Evolutionary conservation across 2,797 vertebrate species (phyloP).

Genomic region (Danio choprae): DNA sequence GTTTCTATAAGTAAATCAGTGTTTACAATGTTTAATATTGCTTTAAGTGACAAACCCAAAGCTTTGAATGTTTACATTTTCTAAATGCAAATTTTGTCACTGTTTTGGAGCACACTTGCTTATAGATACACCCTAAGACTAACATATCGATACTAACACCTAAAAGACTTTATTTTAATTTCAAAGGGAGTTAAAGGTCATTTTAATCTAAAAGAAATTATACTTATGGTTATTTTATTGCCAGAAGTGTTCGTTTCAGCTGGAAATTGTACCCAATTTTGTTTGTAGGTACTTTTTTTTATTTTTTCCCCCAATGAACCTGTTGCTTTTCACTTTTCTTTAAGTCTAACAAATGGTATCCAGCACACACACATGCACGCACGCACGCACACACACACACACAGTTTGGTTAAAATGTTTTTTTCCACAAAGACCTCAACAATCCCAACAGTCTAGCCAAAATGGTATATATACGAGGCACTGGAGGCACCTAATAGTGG

Average conservation of each 20-base stretch:
- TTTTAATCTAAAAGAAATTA: neutral
- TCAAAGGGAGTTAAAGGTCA: too few species aligned
- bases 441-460: constrained; percentile 25
- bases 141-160: too few species aligned
- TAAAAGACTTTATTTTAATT: too few species aligned
- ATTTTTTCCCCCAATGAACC: neutral
- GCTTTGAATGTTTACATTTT: too few species aligned
- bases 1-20: too few species aligned
- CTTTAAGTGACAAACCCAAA: too few species aligned
- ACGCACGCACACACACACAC: too few species aligned
- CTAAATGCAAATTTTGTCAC: too few species aligned
- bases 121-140: too few species aligned
- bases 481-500: constrained; percentile 37
- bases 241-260: neutral
- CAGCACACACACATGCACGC: neutral
- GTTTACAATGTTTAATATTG: too few species aligned
- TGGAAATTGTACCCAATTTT: neutral
- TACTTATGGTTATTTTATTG: neutral
- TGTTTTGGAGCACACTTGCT: too few species aligned
- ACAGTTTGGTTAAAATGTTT: neutral
- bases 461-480: constrained; percentile 17
- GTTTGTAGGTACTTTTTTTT: neutral
- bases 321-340: constrained; percentile 5
- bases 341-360: constrained; percentile 15
- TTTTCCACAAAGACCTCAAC: constrained; percentile 35